Base-by-base conservation (phyloP, 2,888 invertebrate genomes). In the Aquatica leii region DNA sequence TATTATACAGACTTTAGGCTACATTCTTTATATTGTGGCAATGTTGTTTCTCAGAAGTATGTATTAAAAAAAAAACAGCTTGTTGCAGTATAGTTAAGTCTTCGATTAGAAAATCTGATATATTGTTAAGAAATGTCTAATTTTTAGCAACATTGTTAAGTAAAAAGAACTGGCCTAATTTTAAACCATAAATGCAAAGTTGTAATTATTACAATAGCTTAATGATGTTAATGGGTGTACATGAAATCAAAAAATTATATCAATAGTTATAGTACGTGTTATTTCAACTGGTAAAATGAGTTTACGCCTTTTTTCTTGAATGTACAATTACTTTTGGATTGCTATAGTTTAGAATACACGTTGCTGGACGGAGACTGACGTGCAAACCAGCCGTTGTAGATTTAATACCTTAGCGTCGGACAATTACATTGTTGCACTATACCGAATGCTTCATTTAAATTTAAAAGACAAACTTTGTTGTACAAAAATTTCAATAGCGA, bases 381-480 rank as follows among this genome's bases (percentile, higher is more conserved):
- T 80, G 80, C 80, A 81, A 78, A 80, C 80, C 81, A 81, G 81
- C 80, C 77, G 78, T 78, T 78, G 78, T 81, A 81, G 80, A 81
- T 76, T 80, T 81, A 80, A 80, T 78, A 78, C 74, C 80, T 82
- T 81, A 78, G 81, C 75, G 74, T 72, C 77, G 80, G 81, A 81
- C 80, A 80, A 77, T 51, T 46, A 53, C 53, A 52, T 51, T 37
- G 43, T 43, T 59, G 59, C 59, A 59, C 59, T 46, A 15, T 34
- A 20, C 12, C n/a, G 31, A 31, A 41, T 21, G 50, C 58, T 51
- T n/a, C 51, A 41, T 50, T 52, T 5, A n/a, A 34, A 18, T 15
- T 52, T 24, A 24, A 34, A 24, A 34, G 35, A 17, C 6, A n/a
- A 14, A 15, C 1, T 34, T 17, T 35, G 34, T 48, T 20, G 2